These are phyloP conservation scores for Alcedo quadribrachys DNA, from an alignment of 2,797 vertebrate genomes.

Conservation along the genomic window DNA sequence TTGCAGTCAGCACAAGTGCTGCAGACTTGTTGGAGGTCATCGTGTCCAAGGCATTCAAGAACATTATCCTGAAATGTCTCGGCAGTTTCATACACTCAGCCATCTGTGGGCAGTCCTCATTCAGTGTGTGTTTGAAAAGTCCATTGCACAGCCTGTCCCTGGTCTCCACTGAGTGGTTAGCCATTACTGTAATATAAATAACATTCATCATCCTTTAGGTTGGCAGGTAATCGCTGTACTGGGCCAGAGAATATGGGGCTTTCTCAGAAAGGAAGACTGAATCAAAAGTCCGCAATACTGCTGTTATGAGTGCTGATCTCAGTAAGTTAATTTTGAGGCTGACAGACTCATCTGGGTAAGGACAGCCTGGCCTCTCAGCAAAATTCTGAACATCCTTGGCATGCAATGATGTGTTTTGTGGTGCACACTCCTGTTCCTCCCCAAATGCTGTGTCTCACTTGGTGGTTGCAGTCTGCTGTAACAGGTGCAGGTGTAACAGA, in stretches of 20 bases:
- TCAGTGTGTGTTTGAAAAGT: constrained; percentile 8
- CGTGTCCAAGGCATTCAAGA: background rate
- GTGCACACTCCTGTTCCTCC: background rate
- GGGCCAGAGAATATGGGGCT: background rate
- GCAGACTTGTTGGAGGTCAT: constrained; percentile 8
- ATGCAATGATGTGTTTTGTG: background rate
- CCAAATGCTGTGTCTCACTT: background rate
- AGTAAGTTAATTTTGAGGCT: constrained; percentile 20
- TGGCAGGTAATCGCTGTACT: constrained; percentile 52
- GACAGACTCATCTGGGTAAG: background rate
- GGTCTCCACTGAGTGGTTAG: constrained; percentile 42
- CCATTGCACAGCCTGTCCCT: constrained; percentile 42
- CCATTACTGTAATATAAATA: constrained; percentile 59
- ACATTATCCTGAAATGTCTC: constrained; percentile 24
- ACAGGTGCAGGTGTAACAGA: background rate
- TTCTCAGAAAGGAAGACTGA: constrained; percentile 38
- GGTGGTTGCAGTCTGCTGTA: background rate
- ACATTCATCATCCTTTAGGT: constrained; percentile 56
- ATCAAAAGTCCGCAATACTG: background rate
- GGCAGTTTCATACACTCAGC: background rate
- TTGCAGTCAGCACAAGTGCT: background rate
- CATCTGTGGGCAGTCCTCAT: constrained; percentile 32
- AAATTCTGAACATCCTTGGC: background rate
- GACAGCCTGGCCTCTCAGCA: background rate
- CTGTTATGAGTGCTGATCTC: constrained; percentile 31